Conservation (phyloP, 2,888 invertebrate genomes). For the Mechanitis messenoides region DNA sequence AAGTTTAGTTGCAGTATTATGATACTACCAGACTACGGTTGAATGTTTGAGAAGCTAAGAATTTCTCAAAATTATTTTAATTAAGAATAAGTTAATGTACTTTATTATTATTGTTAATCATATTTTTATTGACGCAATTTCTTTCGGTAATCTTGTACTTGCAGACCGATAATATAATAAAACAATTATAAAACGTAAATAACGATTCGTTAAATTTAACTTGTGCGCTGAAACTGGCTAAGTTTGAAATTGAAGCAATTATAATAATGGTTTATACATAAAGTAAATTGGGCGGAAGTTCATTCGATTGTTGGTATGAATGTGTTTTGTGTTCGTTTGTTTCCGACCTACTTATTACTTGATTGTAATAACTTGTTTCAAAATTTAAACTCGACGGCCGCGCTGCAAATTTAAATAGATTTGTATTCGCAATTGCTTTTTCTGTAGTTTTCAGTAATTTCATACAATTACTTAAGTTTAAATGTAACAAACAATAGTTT, state of each 20-base stretch:
- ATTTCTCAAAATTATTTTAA: too few relatives aligned
- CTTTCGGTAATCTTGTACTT: too few relatives aligned
- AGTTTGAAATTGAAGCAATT: conserved; percentile 62
- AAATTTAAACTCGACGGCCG: conserved; percentile 16
- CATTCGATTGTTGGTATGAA: conserved; percentile 55
- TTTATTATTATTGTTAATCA: too few relatives aligned
- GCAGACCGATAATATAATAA: too few relatives aligned
- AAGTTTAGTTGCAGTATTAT: too few relatives aligned
- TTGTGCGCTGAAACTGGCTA: conserved; percentile 39
- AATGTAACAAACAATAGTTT: not conserved
- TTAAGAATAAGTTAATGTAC: too few relatives aligned
- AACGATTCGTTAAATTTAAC: conserved; percentile 40
- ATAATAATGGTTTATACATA: conserved; percentile 66
- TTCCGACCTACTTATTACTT: conserved; percentile 34
- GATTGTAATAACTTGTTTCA: conserved; percentile 23
- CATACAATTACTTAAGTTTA: not conserved
- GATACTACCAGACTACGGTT: too few relatives aligned
- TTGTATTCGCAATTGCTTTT: conserved; percentile 10
- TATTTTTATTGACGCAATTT: too few relatives aligned
- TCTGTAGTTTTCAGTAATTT: conserved; percentile 12
- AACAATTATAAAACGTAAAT: conserved; percentile 15
- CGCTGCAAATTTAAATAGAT: conserved; percentile 17
- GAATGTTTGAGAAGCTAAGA: too few relatives aligned
- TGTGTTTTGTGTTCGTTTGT: conserved; percentile 42
- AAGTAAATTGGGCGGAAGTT: conserved; percentile 63